Percentiles rank a stretch among this genome's conserved stretches.
Conservation (phyloP, 2,113 vertebrate genomes). For the Stictonetta naevosa region DNA sequence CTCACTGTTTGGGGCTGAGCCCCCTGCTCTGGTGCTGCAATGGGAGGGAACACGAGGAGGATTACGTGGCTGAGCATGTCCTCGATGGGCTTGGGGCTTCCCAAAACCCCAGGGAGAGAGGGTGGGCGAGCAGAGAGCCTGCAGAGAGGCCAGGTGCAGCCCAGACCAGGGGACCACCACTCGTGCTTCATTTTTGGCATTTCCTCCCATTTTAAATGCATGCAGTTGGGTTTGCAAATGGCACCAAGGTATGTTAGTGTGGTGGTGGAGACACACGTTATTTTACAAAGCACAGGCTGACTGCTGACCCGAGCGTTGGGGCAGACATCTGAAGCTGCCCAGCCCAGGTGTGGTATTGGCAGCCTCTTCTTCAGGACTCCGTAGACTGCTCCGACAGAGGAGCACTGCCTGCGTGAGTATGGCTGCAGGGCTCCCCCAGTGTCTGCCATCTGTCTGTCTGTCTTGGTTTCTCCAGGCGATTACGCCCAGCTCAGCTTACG, state of each 20-base stretch:
- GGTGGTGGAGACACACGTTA: neutral
- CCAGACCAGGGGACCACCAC: neutral
- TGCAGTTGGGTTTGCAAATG: neutral
- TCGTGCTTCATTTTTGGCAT: neutral
- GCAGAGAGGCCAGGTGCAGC: neutral
- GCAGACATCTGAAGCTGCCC: neutral
- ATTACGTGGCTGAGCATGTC: neutral
- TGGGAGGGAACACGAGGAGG: neutral
- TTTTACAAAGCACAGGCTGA: neutral
- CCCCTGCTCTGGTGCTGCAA: neutral
- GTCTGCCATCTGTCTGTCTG: neutral
- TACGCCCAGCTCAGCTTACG: conserved; percentile 89
- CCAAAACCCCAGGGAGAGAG: neutral
- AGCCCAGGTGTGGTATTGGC: neutral
- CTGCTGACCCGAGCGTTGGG: neutral
- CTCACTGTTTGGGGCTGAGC: neutral
- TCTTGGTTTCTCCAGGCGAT: conserved; percentile 79
- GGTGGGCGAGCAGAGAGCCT: neutral
- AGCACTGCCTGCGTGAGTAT: neutral
- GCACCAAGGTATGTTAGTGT: neutral
- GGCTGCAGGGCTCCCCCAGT: neutral
- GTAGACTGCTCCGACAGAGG: neutral
- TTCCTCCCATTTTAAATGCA: accelerated
- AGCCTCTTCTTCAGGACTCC: neutral
- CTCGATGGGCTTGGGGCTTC: accelerated